These are phyloP conservation scores for Myotis brandtii DNA, from an alignment of 2,113 vertebrate species.

Conservation along the genomic window DNA sequence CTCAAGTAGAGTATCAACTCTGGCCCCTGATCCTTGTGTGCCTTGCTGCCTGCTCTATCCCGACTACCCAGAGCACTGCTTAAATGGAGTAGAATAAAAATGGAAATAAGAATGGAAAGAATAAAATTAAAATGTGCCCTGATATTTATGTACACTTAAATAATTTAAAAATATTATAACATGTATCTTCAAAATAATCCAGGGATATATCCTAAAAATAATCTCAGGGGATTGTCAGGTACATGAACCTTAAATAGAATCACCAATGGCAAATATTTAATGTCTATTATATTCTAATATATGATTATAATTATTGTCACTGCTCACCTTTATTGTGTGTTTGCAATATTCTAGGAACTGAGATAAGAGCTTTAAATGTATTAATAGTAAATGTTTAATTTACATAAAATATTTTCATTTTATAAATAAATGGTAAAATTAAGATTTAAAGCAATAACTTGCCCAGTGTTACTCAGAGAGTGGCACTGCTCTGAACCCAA, in stretches of 20 bases:
- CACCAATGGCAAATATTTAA: neutral
- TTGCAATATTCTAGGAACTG: neutral
- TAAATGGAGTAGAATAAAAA: neutral
- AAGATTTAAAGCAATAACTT: neutral
- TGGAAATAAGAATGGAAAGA: neutral
- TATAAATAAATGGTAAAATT: neutral
- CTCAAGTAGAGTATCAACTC: too few relatives aligned
- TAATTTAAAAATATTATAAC: neutral
- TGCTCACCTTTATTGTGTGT: neutral
- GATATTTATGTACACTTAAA: neutral
- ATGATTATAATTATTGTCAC: neutral
- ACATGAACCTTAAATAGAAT: neutral
- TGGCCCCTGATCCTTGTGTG: neutral
- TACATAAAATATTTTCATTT: neutral
- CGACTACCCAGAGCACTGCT: neutral
- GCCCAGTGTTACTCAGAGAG: neutral
- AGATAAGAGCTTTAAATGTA: neutral
- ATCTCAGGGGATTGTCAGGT: neutral
- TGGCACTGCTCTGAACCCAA: neutral
- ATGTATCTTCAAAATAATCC: neutral
- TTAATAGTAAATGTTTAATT: neutral
- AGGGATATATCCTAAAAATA: neutral
- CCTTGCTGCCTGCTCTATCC: neutral
- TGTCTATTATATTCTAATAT: neutral
- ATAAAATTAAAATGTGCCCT: neutral